phyloP scores from a whole-genome alignment of 2,113 vertebrate species.

The Tamias sibiricus region DNA sequence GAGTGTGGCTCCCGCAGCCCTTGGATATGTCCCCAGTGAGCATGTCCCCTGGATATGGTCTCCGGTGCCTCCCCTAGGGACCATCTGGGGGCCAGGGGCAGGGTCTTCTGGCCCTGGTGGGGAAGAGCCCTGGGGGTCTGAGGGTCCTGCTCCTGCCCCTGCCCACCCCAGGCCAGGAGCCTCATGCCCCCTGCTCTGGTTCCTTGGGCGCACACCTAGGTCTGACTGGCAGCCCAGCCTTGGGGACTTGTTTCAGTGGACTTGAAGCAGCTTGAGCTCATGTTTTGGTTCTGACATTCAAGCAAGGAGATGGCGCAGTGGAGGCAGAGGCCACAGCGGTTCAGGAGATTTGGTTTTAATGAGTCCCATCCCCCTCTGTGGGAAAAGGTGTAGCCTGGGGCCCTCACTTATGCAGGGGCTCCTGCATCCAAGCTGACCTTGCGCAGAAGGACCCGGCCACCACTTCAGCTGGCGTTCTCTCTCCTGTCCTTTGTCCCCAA shows the following conservation, averaged over 20 bases:
- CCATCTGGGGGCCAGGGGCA: neutral
- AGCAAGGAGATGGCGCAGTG: neutral
- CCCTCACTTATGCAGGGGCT: neutral
- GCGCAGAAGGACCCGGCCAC: neutral
- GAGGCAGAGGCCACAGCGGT: neutral
- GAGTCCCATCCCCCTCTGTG: accelerated
- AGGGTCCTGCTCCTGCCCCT: neutral
- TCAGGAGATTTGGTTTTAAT: neutral
- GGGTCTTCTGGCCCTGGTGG: too few species aligned
- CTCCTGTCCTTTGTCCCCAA: neutral
- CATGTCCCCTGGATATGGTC: too few species aligned
- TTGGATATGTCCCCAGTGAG: neutral
- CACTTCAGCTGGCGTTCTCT: neutral
- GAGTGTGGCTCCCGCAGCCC: constrained; percentile 43
- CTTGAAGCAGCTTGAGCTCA: neutral
- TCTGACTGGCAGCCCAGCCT: neutral
- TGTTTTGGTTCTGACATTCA: neutral
- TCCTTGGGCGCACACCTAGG: neutral
- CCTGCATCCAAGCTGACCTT: neutral
- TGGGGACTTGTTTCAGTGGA: too few species aligned
- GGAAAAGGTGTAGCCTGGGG: accelerated
- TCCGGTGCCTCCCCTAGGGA: too few species aligned
- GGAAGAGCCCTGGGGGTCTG: neutral
- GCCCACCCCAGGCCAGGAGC: neutral
- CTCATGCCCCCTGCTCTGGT: too few species aligned